Base-by-base conservation (phyloP, 2,113 vertebrate genomes). In the Malaclemys terrapin region DNA sequence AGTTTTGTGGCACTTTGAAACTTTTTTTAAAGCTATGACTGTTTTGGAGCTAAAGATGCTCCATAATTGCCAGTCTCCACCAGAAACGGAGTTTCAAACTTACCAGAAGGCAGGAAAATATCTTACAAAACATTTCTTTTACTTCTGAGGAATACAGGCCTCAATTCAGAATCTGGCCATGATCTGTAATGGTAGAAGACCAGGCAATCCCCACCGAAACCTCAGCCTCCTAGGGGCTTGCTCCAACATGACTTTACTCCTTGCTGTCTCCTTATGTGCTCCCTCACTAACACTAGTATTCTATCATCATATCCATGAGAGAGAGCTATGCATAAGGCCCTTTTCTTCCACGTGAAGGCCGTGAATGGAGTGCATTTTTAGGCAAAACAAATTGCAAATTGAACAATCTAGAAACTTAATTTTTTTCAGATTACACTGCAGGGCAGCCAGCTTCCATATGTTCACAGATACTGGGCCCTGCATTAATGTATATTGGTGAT, bases 331-430 rank as follows among this genome's bases (percentile, higher is more conserved):
- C 57, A 52, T 56, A 47, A 80, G 8, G 59, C 35, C 82, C 35
- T 42, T 25, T 88, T 87, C 81, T 80, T 82, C 42, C 88, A n/a
- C 29, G 42, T 42, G 42, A 42, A 31, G 84, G 54, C 42, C 52
- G 47, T 6, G 27, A 81, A 12, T 35, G 69, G 13, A 87, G 69
- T 42, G 17, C 17, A 19, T 84, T 84, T 84, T 50, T 72, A 93
- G 59, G 75, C 25, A 90, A 78, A 49, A 87, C 53, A 49, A 35
- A 4, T n/a, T 78, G 65, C 59, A 96, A 85, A 86, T 11, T 7
- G 24, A 91, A 89, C 47, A 79, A 84, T 53, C 25, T 13, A 47
- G 87, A 93, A 86, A 78, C 29, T 62, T 31, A 8, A 10, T 90
- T 82, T 94, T 89, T 59, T 52, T 80, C 27, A 78, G 90, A 57